phyloP scores from a whole-genome alignment of 1,140 invertebrate genomes.

The Phthorimaea operculella region DNA sequence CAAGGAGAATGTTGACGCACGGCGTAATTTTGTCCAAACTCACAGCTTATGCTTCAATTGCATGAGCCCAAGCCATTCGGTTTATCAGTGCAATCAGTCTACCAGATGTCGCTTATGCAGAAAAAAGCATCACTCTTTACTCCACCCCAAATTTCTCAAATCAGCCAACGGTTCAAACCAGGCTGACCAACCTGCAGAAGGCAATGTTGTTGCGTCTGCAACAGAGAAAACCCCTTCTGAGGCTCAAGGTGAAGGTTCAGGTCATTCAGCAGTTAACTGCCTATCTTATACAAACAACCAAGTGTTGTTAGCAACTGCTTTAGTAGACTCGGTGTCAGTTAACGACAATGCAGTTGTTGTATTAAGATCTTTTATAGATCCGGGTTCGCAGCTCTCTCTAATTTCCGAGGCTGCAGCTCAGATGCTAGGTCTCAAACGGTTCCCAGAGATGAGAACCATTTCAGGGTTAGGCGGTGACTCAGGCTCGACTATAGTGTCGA shows the following conservation, averaged over 20 bases:
- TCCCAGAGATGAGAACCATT: constrained; percentile 9
- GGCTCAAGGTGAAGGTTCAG: not conserved
- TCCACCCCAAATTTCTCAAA: constrained; percentile 3
- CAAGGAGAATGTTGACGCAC: constrained; percentile 13
- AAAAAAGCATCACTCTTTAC: not conserved
- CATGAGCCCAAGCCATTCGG: constrained; percentile 18
- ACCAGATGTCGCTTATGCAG: constrained; percentile 8
- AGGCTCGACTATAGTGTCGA: constrained; percentile 9
- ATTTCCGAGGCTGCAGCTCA: constrained; percentile 17
- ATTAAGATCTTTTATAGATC: constrained; percentile 18
- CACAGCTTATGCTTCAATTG: constrained; percentile 25
- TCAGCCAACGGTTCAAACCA: not conserved
- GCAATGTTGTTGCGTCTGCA: constrained; percentile 1
- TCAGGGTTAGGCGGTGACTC: constrained; percentile 15
- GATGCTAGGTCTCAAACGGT: constrained; percentile 17
- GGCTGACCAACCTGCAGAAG: not conserved
- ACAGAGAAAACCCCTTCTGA: not conserved
- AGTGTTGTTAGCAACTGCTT: constrained; percentile 18
- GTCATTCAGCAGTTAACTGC: not conserved
- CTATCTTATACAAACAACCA: constrained; percentile 1
- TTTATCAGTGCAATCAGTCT: constrained; percentile 3
- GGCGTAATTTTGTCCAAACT: constrained; percentile 20
- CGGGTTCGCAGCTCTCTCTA: constrained; percentile 19
- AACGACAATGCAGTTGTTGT: constrained; percentile 6
- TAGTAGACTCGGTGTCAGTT: constrained; percentile 12